Percentiles rank a stretch among this genome's conserved stretches.
Conservation (phyloP, 1,140 invertebrate species). For the Augochlora pura region DNA sequence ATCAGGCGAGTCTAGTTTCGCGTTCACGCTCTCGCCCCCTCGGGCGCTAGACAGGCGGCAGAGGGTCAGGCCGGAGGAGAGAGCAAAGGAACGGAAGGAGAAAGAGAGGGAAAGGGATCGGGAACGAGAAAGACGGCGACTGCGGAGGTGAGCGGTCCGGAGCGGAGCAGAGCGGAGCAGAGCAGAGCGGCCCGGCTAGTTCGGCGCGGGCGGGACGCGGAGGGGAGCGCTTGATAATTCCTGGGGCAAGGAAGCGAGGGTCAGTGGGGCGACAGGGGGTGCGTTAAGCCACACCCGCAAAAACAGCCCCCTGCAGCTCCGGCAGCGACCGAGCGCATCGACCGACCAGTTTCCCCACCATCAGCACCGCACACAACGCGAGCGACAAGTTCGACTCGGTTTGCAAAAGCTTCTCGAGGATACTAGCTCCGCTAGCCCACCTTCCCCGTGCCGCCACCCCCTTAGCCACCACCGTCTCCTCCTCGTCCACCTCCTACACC, state of each 20-base stretch:
- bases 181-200: constrained; percentile 10
- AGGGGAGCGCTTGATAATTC: constrained; percentile 58
- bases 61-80: constrained; percentile 28
- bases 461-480: constrained; percentile 9
- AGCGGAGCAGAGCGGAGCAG: too few species aligned
- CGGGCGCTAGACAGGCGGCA: constrained; percentile 52
- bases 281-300: constrained; percentile 79
- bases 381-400: constrained; percentile 75
- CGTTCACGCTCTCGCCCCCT: constrained; percentile 53
- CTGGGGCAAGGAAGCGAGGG: constrained; percentile 65
- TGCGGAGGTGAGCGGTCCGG: background rate
- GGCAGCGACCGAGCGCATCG: constrained; percentile 73
- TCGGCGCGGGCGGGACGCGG: constrained; percentile 8
- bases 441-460: constrained; percentile 30
- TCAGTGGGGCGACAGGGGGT: constrained; percentile 65
- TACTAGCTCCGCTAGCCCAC: constrained; percentile 53
- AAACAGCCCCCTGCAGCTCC: constrained; percentile 76
- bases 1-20: constrained; percentile 64
- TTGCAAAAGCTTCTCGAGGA: constrained; percentile 73
- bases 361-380: constrained; percentile 67
- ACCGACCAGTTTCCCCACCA: constrained; percentile 71
- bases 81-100: constrained; percentile 19
- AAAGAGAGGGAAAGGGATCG: constrained; percentile 19
- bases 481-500: background rate
- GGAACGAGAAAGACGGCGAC: constrained; percentile 40